These are phyloP conservation scores for Darevskia nairensis DNA, from an alignment of 2,797 vertebrate species.

Conservation along the genomic window DNA sequence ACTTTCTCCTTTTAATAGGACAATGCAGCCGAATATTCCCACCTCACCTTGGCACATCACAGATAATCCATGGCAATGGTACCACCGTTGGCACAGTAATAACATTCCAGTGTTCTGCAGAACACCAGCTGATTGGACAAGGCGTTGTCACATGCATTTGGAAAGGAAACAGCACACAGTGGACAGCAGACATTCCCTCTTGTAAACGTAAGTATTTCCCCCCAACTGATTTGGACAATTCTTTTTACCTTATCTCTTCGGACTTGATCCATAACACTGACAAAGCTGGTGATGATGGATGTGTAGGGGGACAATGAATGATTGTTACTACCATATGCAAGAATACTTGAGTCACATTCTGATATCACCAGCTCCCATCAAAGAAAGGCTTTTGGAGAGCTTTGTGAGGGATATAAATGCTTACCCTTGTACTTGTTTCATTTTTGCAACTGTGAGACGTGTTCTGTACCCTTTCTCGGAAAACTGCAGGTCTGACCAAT, in stretches of 20 bases:
- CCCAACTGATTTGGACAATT: fast-evolving
- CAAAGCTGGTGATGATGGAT: neutral
- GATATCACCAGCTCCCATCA: neutral
- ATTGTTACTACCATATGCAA: neutral
- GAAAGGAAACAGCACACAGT: conserved; percentile 80
- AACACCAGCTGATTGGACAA: conserved; percentile 83
- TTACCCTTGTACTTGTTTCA: neutral
- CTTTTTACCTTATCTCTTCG: fast-evolving
- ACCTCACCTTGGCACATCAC: conserved; percentile 81
- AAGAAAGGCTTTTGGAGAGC: neutral
- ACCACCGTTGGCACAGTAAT: conserved; percentile 86
- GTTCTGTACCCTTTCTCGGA: conserved; percentile 10
- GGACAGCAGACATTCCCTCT: conserved; percentile 82
- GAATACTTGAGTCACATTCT: neutral
- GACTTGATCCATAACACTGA: neutral
- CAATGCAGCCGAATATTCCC: conserved; percentile 80
- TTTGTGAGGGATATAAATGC: neutral
- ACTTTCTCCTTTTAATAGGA: conserved; percentile 62
- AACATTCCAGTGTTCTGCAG: conserved; percentile 83
- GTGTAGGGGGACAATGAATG: neutral
- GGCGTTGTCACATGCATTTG: conserved; percentile 80
- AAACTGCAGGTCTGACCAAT: neutral
- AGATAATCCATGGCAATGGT: conserved; percentile 86
- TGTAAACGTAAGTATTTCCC: conserved; percentile 84
- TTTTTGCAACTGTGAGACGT: conserved; percentile 22